Percentiles rank a stretch among this genome's conserved stretches.
Evolutionary conservation across 2,888 invertebrate genomes (phyloP).

Genomic region (Campoletis raptor): DNA sequence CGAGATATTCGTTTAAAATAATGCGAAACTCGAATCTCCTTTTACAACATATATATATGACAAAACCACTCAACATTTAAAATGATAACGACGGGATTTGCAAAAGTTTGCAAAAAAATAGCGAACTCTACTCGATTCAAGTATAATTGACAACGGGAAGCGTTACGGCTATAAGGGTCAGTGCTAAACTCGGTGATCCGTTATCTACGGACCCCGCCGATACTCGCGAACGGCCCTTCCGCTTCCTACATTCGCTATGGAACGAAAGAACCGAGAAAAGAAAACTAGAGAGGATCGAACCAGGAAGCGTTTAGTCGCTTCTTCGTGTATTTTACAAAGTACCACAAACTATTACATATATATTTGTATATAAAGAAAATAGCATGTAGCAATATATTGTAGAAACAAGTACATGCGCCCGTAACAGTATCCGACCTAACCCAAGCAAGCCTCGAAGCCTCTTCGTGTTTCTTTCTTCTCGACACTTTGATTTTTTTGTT

Average conservation of each 20-base stretch:
- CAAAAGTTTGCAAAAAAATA: not conserved
- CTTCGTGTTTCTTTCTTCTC: slow-evolving; percentile 24
- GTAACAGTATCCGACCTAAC: slow-evolving; percentile 56
- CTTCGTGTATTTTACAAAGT: slow-evolving; percentile 38
- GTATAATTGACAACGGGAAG: slow-evolving; percentile 7
- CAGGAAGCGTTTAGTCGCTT: slow-evolving; percentile 60
- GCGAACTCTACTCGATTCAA: not conserved
- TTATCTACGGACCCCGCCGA: slow-evolving; percentile 53
- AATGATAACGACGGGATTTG: not conserved
- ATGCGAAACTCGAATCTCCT: not conserved
- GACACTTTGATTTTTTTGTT: slow-evolving; percentile 16
- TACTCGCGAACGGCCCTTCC: slow-evolving; percentile 64
- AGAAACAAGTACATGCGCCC: slow-evolving; percentile 27
- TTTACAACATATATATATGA: not conserved
- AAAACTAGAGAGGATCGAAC: slow-evolving; percentile 55
- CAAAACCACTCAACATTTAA: not conserved
- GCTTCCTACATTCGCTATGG: slow-evolving; percentile 55
- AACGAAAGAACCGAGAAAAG: slow-evolving; percentile 22
- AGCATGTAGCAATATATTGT: slow-evolving; percentile 38
- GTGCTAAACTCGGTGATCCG: slow-evolving; percentile 57
- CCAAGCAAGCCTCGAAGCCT: slow-evolving; percentile 26
- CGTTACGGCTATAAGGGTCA: slow-evolving; percentile 52
- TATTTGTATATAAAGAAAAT: slow-evolving; percentile 10
- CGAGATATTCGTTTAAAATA: not conserved
- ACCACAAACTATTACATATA: not conserved